These are phyloP conservation scores for Orientallactaga sibirica DNA, from an alignment of 2,797 vertebrate genomes.

Conservation along the genomic window DNA sequence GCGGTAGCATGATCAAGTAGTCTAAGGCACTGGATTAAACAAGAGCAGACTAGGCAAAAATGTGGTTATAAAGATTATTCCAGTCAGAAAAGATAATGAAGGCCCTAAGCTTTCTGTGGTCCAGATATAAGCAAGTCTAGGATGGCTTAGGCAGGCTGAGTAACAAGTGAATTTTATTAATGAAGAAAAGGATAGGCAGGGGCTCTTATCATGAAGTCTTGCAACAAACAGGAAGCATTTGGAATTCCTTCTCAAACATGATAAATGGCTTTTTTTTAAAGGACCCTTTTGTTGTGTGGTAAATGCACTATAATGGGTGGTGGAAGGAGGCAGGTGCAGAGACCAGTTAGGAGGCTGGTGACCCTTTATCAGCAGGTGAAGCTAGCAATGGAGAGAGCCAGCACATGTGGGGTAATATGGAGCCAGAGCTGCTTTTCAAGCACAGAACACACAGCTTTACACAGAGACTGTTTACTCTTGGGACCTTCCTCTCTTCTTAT, in stretches of 20 bases:
- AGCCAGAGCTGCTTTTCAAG: not conserved
- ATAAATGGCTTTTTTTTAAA: not conserved
- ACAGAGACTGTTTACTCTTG: not conserved
- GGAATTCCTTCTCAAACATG: conserved; percentile 19
- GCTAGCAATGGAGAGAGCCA: not conserved
- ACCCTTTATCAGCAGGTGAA: not conserved
- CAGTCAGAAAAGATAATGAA: not conserved
- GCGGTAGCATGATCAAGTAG: not conserved
- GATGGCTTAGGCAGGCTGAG: not conserved
- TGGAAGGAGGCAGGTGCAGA: not conserved
- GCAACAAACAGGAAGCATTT: not conserved
- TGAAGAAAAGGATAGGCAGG: not conserved
- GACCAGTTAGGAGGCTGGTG: not conserved
- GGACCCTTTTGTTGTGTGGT: not conserved
- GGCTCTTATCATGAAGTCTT: no score
- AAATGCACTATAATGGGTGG: not conserved
- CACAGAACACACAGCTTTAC: not conserved
- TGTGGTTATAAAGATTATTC: not conserved
- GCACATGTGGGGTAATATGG: not conserved
- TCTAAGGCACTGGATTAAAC: not conserved
- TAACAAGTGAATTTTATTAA: not conserved
- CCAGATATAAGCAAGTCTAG: not conserved
- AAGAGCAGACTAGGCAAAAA: conserved; percentile 1
- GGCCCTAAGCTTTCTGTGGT: not conserved
- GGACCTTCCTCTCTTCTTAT: not conserved